A percentile compares a stretch with the other conserved stretches of the same genome.
Evolutionary conservation across 2,797 vertebrate species (phyloP).

Genomic region (Erethizon dorsatum): DNA sequence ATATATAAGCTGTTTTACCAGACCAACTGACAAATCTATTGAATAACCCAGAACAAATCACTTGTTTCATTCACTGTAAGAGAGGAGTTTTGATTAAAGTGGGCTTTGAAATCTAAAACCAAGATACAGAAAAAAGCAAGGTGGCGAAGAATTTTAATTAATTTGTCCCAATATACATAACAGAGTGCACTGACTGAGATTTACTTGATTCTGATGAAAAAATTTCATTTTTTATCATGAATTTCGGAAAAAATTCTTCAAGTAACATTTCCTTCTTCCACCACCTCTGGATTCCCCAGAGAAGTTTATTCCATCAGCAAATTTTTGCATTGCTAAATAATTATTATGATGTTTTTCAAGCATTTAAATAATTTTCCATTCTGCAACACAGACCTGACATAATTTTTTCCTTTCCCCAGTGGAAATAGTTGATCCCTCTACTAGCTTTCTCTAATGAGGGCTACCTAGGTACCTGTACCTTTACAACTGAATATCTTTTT

Average conservation of each 20-base stretch:
- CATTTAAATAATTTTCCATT: constrained; percentile 46
- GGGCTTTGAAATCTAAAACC: constrained; percentile 11
- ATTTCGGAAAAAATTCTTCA: constrained; percentile 23
- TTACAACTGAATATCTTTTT: constrained; percentile 54
- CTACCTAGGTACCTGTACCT: not conserved
- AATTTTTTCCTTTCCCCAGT: constrained; percentile 19
- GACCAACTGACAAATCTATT: not conserved
- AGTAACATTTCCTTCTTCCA: not conserved
- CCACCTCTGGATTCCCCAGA: not conserved
- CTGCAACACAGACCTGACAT: not conserved
- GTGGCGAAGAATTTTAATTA: not conserved
- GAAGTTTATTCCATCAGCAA: not conserved
- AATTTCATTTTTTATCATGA: constrained; percentile 12
- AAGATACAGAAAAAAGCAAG: not conserved
- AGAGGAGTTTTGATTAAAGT: constrained; percentile 39
- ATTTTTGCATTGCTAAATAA: constrained; percentile 12
- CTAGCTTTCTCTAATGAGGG: constrained; percentile 51
- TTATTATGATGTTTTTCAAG: constrained; percentile 46
- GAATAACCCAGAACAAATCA: constrained; percentile 22
- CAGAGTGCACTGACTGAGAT: not conserved
- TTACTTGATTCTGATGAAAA: not conserved
- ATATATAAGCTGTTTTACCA: not conserved
- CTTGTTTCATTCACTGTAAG: constrained; percentile 11
- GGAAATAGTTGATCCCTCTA: constrained; percentile 71
- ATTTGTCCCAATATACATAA: not conserved